Evolutionary conservation across 1,140 invertebrate species (phyloP).

Genomic region (Platorchestia sp.): DNA sequence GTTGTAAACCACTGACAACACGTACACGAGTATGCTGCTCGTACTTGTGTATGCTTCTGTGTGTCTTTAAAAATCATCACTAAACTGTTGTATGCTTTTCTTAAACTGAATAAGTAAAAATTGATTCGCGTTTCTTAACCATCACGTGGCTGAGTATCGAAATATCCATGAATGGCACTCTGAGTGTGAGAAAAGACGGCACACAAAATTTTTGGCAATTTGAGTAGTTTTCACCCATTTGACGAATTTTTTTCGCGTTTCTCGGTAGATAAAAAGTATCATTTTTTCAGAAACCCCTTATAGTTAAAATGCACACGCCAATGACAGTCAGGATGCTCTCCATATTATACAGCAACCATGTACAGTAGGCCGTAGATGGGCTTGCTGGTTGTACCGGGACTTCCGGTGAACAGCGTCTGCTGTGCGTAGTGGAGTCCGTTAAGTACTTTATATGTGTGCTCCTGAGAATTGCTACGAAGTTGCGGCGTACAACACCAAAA

Average conservation of each 20-base stretch:
- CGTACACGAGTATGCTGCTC: too few species aligned
- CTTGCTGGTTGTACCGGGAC: not conserved
- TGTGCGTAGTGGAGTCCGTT: not conserved
- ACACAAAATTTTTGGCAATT: not conserved
- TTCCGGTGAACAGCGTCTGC: not conserved
- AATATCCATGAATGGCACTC: not conserved
- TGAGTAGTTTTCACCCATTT: not conserved
- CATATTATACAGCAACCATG: not conserved
- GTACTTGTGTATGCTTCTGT: too few species aligned
- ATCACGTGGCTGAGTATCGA: not conserved
- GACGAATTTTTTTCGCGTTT: not conserved
- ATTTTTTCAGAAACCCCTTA: not conserved
- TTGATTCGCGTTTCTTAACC: too few species aligned
- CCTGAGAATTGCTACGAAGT: not conserved
- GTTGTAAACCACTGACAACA: not conserved
- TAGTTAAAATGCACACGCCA: not conserved
- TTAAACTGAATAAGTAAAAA: too few species aligned
- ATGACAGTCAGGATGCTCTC: not conserved
- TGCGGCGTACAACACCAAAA: not conserved
- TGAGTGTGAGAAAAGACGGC: not conserved
- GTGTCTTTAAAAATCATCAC: too few species aligned
- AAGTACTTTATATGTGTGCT: not conserved
- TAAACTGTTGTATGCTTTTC: too few species aligned
- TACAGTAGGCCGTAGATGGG: not conserved
- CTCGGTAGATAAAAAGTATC: not conserved